Conservation (phyloP, 2,888 invertebrate species). For the Agonopterix heracliana region DNA sequence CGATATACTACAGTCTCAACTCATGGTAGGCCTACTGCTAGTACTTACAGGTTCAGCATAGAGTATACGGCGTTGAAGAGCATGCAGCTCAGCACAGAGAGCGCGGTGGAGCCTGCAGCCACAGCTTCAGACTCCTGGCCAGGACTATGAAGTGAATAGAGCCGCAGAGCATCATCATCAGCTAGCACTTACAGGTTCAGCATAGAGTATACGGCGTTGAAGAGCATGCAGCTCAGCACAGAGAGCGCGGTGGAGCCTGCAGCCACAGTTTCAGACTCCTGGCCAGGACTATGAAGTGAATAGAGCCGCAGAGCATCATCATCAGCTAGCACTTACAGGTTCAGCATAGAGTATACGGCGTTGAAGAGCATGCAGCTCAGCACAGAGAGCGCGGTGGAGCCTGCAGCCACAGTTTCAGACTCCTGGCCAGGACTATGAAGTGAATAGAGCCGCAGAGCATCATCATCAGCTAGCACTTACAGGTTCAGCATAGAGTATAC, state of each 20-base stretch:
- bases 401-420: conserved; percentile 79
- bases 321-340: conserved; percentile 69
- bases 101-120: conserved; percentile 69
- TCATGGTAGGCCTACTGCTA: too few relatives aligned
- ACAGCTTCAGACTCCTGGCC: conserved; percentile 78
- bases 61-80: conserved; percentile 71
- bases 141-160: conserved; percentile 75
- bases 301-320: conserved; percentile 74
- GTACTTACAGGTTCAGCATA: conserved; percentile 75
- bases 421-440: conserved; percentile 73
- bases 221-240: conserved; percentile 68
- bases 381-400: conserved; percentile 62
- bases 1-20: too few relatives aligned
- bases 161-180: conserved; percentile 73
- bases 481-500: conserved; percentile 69
- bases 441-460: conserved; percentile 79
- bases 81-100: conserved; percentile 71
- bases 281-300: conserved; percentile 76
- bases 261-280: conserved; percentile 79
- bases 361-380: conserved; percentile 73
- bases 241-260: conserved; percentile 66
- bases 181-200: conserved; percentile 74
- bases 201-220: conserved; percentile 71
- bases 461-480: conserved; percentile 63
- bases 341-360: conserved; percentile 65